Conservation (phyloP, 2,113 vertebrate genomes). For the Taxidea taxus region DNA sequence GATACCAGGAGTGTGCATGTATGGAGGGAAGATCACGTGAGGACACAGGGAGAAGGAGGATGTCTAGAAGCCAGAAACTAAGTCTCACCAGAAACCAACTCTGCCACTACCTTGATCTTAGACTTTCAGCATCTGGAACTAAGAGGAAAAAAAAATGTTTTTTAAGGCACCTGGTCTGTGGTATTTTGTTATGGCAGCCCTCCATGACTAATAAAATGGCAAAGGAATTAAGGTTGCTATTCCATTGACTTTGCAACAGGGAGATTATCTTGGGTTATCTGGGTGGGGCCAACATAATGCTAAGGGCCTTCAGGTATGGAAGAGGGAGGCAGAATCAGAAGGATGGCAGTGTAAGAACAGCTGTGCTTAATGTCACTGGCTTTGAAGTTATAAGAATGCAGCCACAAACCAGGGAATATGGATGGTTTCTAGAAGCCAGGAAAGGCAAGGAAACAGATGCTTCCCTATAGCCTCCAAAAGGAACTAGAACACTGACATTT, state of each 20-base stretch:
- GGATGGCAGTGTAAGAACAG: neutral
- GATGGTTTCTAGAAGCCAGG: neutral
- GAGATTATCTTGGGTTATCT: neutral
- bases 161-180: neutral
- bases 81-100: neutral
- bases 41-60: no score
- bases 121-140: neutral
- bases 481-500: neutral
- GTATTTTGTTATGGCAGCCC: neutral
- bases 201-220: neutral
- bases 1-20: neutral
- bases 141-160: neutral
- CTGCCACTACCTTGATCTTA: neutral
- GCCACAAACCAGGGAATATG: neutral
- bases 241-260: neutral
- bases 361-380: neutral
- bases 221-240: neutral
- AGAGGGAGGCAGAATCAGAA: neutral
- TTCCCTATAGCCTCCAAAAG: neutral
- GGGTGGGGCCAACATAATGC: neutral
- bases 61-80: neutral
- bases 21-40: neutral
- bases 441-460: neutral
- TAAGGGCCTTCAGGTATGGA: neutral
- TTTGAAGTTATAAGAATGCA: neutral